Base-by-base conservation (phyloP, 2,888 invertebrate genomes). In the Thysanoteuthis rhombus region DNA sequence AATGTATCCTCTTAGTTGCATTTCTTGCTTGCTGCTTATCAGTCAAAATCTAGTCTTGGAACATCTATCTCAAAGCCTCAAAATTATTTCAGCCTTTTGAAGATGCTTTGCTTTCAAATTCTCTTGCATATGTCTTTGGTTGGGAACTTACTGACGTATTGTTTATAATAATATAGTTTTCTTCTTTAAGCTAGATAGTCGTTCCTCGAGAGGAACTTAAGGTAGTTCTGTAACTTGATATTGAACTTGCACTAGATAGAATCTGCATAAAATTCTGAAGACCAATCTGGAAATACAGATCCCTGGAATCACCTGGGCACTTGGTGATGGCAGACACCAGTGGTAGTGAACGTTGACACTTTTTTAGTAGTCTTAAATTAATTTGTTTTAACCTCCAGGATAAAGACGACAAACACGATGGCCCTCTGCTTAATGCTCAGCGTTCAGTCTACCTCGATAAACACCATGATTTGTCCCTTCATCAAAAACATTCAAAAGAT, bases 361-460 rank as follows among this genome's bases (percentile, higher is more conserved):
- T 42, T 45, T n/a, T 92, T 25, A 42, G 40, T 92, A 42, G 42
- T 92, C 92, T 92, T 92, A 92, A 92, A 40, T 91, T 32, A 42
- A 25, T 91, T 42, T 91, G 39, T 91, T 91, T 91, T 93, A 93
- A 45, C 93, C 93, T 39, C 47, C 93, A 93, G 93, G 93, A 93
- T 36, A 93, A 93, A 58, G 93, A 93, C 36, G 40, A 92, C 45
- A 45, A 93, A 58, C 93, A 92, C 32, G 93, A 93, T 40, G 92
- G 93, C 39, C 39, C 42, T 93, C 39, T 93, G 42, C 91, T 42
- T 36, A 58, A 58, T 93, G 38, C 52, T 92, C 93, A 90, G 28
- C 93, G 93, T 40, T 75, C 36, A 38, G 52, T 52, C 38, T 94
- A 91, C 47, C 75, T 94, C n/a, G 94, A 94, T 47, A 93, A 89